Base-by-base conservation (phyloP, 2,888 invertebrate genomes). In the Dorcus parallelipipedus region DNA sequence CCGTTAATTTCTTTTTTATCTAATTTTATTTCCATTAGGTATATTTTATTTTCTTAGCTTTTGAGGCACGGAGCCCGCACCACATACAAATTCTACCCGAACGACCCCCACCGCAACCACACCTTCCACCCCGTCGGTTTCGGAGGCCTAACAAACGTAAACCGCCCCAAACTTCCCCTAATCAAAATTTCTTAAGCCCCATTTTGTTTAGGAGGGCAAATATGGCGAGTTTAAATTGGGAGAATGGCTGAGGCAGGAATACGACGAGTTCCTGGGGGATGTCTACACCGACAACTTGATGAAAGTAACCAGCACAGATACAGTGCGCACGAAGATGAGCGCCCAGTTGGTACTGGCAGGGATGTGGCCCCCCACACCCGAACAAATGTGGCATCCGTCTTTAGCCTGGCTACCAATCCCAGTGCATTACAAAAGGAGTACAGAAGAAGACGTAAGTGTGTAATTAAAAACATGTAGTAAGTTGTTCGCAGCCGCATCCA, bases 11-110 rank as follows among this genome's bases (percentile, higher is more conserved):
- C 2, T 20, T 20, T 2, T 20, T 20, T 20, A 2, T 20, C 20
- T 20, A 20, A 20, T 20, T 20, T 20, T 20, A 20, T 20, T 20
- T 20, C 20, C 20, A 33, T 33, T 33, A 17, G 9, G 20, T 40
- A 17, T 33, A 17, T 3, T 55, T 38, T 58, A 20, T n/a, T 14
- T 64, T 78, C 79, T 52, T 73, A 90, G 88, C 76, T 91, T 49
- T 88, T 84, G 73, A 81, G 91, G 48, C 91, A 92, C 81, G 91
- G 91, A 20, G 86, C 88, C 66, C 79, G 91, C 67, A 87, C 89
- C 60, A 90, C 90, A 3, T 84, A 85, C 51, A 50, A 81, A 82
- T 67, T 84, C 20, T 91, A 88, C 72, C 87, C 89, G 5, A 86
- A 80, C 62, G 90, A 91, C 79, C 86, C 86, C 2, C 79, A 87